phyloP scores from a whole-genome alignment of 2,888 invertebrate genomes.

The Limnephilus rhombicus region DNA sequence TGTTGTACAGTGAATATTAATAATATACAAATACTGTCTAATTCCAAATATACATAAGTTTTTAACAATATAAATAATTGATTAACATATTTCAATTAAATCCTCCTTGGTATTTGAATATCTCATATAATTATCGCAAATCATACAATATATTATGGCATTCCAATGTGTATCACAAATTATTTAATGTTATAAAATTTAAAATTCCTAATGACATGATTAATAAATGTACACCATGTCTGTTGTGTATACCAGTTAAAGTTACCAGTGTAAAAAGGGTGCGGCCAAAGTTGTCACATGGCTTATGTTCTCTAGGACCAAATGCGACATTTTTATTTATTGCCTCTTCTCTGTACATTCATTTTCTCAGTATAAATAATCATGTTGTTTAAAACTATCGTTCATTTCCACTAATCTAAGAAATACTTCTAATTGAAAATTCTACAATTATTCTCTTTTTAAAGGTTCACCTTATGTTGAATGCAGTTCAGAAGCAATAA shows the following conservation, averaged over 20 bases:
- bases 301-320: slow-evolving; percentile 58
- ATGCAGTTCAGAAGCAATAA: neutral
- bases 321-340: slow-evolving; percentile 39
- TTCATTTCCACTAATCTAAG: neutral
- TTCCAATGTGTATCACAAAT: slow-evolving; percentile 57
- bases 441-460: neutral
- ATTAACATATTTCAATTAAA: slow-evolving; percentile 62
- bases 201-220: slow-evolving; percentile 47
- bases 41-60: slow-evolving; percentile 63
- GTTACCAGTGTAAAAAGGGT: slow-evolving; percentile 50
- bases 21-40: slow-evolving; percentile 58
- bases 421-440: neutral
- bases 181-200: slow-evolving; percentile 48
- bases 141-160: slow-evolving; percentile 54
- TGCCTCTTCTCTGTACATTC: neutral
- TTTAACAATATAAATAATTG: slow-evolving; percentile 63
- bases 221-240: slow-evolving; percentile 30
- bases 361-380: neutral
- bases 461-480: neutral
- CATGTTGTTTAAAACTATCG: neutral
- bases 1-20: slow-evolving; percentile 63
- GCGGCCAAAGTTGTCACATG: slow-evolving; percentile 56
- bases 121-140: slow-evolving; percentile 60
- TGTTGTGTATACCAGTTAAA: slow-evolving; percentile 62
- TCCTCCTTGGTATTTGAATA: slow-evolving; percentile 60